These are phyloP conservation scores for Scaptomyza reducta DNA, from an alignment of 2,888 invertebrate species.

Conservation along the genomic window DNA sequence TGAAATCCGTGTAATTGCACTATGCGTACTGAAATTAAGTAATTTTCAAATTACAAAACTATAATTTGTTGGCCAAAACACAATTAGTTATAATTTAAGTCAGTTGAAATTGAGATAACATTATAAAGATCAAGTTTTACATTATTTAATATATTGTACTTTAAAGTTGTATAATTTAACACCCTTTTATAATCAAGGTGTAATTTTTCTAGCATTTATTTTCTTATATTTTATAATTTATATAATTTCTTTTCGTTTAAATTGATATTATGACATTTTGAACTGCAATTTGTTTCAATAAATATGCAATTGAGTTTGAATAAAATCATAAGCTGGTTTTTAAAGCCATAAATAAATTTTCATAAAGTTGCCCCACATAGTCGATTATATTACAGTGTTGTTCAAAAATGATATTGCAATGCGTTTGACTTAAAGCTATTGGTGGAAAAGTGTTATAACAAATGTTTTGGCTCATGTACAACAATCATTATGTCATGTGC, in stretches of 20 bases:
- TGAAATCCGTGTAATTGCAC: slow-evolving; percentile 28
- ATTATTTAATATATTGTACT: too few species aligned
- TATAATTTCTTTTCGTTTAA: too few species aligned
- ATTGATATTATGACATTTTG: not conserved
- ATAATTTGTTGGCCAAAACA: not conserved
- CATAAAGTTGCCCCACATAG: not conserved
- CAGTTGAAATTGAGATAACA: not conserved
- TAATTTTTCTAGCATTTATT: too few species aligned
- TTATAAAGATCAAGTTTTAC: too few species aligned
- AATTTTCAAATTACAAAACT: not conserved
- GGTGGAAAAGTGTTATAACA: slow-evolving; percentile 53
- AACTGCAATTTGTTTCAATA: not conserved
- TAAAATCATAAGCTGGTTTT: not conserved
- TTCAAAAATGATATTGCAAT: slow-evolving; percentile 15
- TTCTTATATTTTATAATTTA: too few species aligned
- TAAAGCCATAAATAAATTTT: not conserved
- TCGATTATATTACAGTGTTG: not conserved
- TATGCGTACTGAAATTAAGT: not conserved
- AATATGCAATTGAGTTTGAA: not conserved
- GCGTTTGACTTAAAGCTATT: slow-evolving; percentile 19
- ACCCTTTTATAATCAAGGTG: too few species aligned
- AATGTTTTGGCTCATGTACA: slow-evolving; percentile 55
- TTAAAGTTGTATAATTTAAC: too few species aligned
- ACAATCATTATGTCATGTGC: slow-evolving; percentile 69
- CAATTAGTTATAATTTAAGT: too few species aligned